Conservation (phyloP, 2,797 vertebrate genomes). For the Poeciliopsis infans region DNA sequence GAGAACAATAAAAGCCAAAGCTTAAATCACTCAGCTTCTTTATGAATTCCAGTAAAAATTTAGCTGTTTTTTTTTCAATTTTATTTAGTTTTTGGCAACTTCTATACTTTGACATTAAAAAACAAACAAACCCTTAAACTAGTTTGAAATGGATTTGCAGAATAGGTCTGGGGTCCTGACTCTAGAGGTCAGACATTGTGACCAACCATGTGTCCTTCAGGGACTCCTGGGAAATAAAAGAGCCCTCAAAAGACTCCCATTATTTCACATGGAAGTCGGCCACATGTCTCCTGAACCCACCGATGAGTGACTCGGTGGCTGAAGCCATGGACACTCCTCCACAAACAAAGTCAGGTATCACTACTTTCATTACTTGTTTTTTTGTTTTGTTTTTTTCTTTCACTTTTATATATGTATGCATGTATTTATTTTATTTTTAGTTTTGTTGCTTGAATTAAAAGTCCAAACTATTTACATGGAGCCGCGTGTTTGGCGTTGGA, state of each 20-base stretch:
- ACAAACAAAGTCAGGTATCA: constrained; percentile 68
- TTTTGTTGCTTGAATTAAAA: not conserved
- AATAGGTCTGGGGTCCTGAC: constrained; percentile 12
- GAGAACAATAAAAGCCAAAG: not conserved
- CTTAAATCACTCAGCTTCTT: not conserved
- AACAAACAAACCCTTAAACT: not conserved
- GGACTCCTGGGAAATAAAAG: constrained; percentile 13
- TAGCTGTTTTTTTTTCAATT: not conserved
- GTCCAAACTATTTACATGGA: not conserved
- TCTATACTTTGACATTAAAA: not conserved
- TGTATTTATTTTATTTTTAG: too few relatives aligned
- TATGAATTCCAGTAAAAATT: not conserved
- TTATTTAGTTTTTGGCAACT: not conserved
- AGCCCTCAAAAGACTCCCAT: not conserved
- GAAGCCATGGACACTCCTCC: constrained; percentile 57
- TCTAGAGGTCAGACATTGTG: constrained; percentile 2
- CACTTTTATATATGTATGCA: too few relatives aligned
- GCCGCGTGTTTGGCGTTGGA: not conserved
- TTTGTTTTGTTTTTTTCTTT: not conserved
- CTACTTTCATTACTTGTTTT: not conserved
- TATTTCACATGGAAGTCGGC: constrained; percentile 1
- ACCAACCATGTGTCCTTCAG: constrained; percentile 15
- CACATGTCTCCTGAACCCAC: not conserved
- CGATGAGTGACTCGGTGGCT: not conserved
- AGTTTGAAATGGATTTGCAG: not conserved